Base-by-base conservation (phyloP, 2,888 invertebrate genomes). In the Barypeithes pellucidus region DNA sequence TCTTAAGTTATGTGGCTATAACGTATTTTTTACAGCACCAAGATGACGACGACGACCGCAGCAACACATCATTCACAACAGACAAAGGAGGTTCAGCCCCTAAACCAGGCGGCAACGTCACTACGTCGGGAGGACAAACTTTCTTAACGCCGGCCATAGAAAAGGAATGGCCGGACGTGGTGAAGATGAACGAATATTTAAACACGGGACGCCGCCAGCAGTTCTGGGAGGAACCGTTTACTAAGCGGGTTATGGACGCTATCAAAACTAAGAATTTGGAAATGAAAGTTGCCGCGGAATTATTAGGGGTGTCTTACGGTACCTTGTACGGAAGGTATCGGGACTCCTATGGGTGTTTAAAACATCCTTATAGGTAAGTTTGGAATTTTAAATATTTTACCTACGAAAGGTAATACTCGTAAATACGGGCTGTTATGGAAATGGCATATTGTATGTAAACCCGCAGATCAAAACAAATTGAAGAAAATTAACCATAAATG, bases 211-310 rank as follows among this genome's bases (percentile, higher is more conserved):
- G 96, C 36, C 87, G 96, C 63, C 96, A 95, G 73, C 95, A 96
- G 87, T 96, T 96, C 87, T 96, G 96, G 96, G 96, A 96, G 83
- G 96, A 96, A 84, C 92, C 94, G 54, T 95, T 95, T 81, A 95
- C 95, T 33, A 93, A 94, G 85, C 88, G 95, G 82, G 92, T 96
- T 47, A 94, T 96, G 93, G 95, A 96, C 84, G 94, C 95, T 16
- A 95, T 96, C 29, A 93, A 95, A 81, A 92, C 94, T 76, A 96
- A 96, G 86, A 95, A 95, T 88, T 86, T 96, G 82, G 96, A 96
- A 87, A 96, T 96, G 96, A 96, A 96, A 86, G 94, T 94, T 79
- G 96, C 95, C 2, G 95, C 96, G 1, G 95, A 96, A 85, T 90
- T 96, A 70, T 88, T 96, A 57, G 96, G 96, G 1, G 96, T 96